A percentile compares a stretch with the other conserved stretches of the same genome.
Evolutionary conservation across 2,888 invertebrate species (phyloP).

Genomic region (Arge pagana): DNA sequence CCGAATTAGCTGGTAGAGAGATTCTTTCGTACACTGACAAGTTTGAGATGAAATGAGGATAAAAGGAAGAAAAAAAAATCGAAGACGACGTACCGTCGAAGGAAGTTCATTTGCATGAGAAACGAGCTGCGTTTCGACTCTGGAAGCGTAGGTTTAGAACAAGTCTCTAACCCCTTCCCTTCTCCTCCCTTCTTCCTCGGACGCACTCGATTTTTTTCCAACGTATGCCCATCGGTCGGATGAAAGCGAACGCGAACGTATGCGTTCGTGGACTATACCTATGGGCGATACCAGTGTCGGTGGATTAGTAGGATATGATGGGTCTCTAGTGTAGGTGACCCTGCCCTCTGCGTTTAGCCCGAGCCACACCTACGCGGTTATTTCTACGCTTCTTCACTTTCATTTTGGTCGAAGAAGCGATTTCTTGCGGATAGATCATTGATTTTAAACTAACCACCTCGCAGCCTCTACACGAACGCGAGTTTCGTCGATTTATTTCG

Average conservation of each 20-base stretch:
- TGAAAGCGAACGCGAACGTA: too few relatives aligned
- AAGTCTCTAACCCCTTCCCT: neutral
- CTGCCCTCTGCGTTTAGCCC: neutral
- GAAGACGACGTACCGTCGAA: neutral
- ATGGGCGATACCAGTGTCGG: too few relatives aligned
- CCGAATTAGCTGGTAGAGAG: too few relatives aligned
- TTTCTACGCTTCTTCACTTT: neutral
- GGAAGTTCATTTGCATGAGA: constrained; percentile 3
- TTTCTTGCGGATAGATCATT: too few relatives aligned
- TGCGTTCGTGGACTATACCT: too few relatives aligned
- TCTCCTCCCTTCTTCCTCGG: neutral
- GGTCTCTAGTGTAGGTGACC: constrained; percentile 4
- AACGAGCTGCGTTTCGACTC: neutral
- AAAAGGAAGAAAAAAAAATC: too few relatives aligned
- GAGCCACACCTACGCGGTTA: neutral
- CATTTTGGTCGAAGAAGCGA: neutral
- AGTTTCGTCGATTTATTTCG: too few relatives aligned
- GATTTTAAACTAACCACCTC: too few relatives aligned
- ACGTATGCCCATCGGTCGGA: too few relatives aligned
- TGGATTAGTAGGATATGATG: too few relatives aligned
- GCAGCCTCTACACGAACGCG: too few relatives aligned
- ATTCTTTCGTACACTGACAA: neutral
- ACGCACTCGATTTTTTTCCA: neutral
- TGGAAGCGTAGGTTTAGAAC: neutral
- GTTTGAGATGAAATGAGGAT: too few relatives aligned